phyloP scores from a whole-genome alignment of 2,888 invertebrate species.

The Temnothorax ravouxi region DNA sequence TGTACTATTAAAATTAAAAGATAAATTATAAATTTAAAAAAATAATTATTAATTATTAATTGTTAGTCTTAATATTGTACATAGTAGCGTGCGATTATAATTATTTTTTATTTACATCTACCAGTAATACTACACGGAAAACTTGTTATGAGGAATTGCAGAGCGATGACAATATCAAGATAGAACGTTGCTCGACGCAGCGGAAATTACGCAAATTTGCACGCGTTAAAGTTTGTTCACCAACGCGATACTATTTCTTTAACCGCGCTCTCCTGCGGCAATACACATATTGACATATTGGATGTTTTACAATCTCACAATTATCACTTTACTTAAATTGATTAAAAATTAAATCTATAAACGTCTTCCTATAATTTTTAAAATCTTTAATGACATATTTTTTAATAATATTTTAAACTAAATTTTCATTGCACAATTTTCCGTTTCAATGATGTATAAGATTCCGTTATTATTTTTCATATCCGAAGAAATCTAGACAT shows the following conservation, averaged over 20 bases:
- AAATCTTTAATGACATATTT: not conserved
- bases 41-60: not conserved
- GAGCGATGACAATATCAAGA: not conserved
- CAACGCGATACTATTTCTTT: slow-evolving; percentile 54
- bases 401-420: not conserved
- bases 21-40: not conserved
- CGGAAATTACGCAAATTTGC: slow-evolving; percentile 33
- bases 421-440: not conserved
- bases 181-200: not conserved
- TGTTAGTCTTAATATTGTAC: not conserved
- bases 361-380: not conserved
- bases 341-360: not conserved
- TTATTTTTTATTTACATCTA: not conserved
- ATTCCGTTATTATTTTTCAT: not conserved
- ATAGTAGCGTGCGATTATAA: not conserved
- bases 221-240: slow-evolving; percentile 70
- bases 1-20: not conserved
- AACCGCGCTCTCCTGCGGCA: slow-evolving; percentile 54
- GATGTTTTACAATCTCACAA: not conserved
- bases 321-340: not conserved
- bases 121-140: not conserved
- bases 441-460: not conserved
- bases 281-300: slow-evolving; percentile 29
- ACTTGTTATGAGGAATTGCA: not conserved
- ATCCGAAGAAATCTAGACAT: not conserved